phyloP scores from a whole-genome alignment of 2,888 invertebrate species.

The Mythimna lalbum region DNA sequence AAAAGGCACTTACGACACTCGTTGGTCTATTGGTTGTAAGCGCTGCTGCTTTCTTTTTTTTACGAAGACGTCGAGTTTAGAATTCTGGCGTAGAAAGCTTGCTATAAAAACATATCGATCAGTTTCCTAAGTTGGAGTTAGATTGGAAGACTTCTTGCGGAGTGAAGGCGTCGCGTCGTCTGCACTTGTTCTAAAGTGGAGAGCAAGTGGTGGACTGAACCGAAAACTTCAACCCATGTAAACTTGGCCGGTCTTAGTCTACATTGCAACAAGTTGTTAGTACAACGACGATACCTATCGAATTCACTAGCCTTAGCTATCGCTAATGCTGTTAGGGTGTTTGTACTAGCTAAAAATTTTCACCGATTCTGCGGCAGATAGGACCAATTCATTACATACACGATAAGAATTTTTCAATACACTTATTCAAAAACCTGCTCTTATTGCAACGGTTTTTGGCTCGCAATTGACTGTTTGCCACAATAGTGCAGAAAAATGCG shows the following conservation, averaged over 20 bases:
- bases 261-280: conserved; percentile 70
- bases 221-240: conserved; percentile 66
- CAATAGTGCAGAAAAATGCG: too few species aligned
- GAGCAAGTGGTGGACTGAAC: conserved; percentile 68
- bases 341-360: too few species aligned
- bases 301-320: too few species aligned
- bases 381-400: too few species aligned
- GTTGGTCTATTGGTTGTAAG: too few species aligned
- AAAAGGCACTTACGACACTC: neutral
- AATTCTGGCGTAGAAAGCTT: conserved; percentile 33
- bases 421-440: too few species aligned
- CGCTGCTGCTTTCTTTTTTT: conserved; percentile 9
- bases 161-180: conserved; percentile 50
- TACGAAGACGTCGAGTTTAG: conserved; percentile 16
- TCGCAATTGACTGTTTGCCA: too few species aligned
- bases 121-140: conserved; percentile 49
- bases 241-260: conserved; percentile 55
- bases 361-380: too few species aligned
- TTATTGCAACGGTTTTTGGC: too few species aligned
- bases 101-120: conserved; percentile 53
- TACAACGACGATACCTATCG: conserved; percentile 33
- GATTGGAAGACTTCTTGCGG: conserved; percentile 55
- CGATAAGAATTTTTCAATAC: too few species aligned
- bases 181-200: conserved; percentile 68
- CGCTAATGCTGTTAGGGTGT: conserved; percentile 31